phyloP scores from a whole-genome alignment of 2,888 invertebrate genomes.

The Stenichneumon culpator region DNA sequence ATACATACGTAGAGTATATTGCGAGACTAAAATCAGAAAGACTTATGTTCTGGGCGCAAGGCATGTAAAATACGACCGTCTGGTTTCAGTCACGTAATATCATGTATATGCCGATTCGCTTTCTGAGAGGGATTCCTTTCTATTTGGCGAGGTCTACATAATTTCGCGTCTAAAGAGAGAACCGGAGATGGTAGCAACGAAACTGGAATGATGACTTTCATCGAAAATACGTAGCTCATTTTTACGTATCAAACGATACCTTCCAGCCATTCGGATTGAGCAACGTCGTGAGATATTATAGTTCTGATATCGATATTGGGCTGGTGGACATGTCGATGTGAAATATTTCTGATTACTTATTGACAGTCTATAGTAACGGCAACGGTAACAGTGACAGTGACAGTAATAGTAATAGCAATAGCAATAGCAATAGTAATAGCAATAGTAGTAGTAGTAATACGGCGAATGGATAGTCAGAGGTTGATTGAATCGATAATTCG shows the following conservation, averaged over 20 bases:
- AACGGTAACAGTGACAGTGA: too few relatives aligned
- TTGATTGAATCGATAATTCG: conserved; percentile 16
- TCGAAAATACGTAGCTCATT: conserved; percentile 30
- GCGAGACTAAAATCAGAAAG: background rate
- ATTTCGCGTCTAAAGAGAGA: background rate
- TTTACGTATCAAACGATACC: conserved; percentile 17
- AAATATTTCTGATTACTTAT: background rate
- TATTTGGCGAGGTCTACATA: background rate
- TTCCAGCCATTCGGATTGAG: background rate
- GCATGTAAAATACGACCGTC: too few relatives aligned
- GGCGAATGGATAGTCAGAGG: background rate
- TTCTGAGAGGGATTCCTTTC: conserved; percentile 17
- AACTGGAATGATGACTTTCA: conserved; percentile 37
- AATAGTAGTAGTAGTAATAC: too few relatives aligned
- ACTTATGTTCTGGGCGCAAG: too few relatives aligned
- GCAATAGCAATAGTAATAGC: too few relatives aligned
- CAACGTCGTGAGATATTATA: conserved; percentile 1
- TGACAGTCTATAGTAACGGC: background rate
- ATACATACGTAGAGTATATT: background rate
- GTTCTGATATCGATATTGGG: background rate
- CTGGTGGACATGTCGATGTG: background rate
- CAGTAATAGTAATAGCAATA: background rate
- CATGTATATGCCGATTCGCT: conserved; percentile 26
- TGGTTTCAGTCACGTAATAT: background rate
- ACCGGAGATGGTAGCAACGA: conserved; percentile 12